Conservation (phyloP, 2,888 invertebrate species). For the Rutpela maculata region DNA sequence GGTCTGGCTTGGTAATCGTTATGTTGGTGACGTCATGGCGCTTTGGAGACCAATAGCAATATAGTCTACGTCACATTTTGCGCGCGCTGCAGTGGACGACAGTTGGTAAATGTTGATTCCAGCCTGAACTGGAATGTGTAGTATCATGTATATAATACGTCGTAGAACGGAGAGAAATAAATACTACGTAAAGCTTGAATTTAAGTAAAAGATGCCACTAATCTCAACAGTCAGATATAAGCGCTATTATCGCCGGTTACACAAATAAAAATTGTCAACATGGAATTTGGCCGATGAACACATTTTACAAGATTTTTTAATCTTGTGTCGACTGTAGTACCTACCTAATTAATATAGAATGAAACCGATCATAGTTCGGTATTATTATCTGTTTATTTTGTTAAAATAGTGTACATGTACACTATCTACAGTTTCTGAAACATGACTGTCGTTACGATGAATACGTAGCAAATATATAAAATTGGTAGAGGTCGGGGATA, state of each 20-base stretch:
- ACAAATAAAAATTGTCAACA: no score
- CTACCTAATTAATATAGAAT: no score
- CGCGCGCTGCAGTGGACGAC: constrained; percentile 66
- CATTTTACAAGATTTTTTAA: no score
- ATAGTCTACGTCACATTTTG: constrained; percentile 71
- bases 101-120: constrained; percentile 28
- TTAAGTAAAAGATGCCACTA: background rate
- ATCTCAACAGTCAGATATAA: background rate
- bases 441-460: no score
- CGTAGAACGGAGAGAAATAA: constrained; percentile 25
- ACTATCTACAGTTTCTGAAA: no score
- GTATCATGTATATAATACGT: constrained; percentile 36
- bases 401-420: no score
- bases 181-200: constrained; percentile 28
- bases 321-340: no score
- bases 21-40: constrained; percentile 72
- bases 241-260: background rate
- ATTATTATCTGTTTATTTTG: no score
- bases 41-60: constrained; percentile 70
- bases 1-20: constrained; percentile 71
- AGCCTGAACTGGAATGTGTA: constrained; percentile 41
- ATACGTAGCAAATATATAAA: no score
- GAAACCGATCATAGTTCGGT: no score
- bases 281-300: no score
- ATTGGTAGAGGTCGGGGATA: no score